phyloP scores from a whole-genome alignment of 2,888 invertebrate species.

The Dolichopus griseipennis region DNA sequence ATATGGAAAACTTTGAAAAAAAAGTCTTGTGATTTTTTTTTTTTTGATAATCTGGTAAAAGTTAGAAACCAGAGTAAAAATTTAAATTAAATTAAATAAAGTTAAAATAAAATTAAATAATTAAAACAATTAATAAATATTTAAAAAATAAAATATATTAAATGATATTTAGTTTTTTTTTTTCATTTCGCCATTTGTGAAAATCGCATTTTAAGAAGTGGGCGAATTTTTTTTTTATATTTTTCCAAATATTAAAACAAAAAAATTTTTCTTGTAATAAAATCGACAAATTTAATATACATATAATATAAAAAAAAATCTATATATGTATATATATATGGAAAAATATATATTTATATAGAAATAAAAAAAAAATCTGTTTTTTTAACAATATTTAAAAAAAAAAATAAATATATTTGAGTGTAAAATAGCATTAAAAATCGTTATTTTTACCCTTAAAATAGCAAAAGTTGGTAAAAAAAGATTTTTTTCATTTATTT shows the following conservation, averaged over 20 bases:
- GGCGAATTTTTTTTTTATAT: neutral
- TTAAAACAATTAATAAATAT: too few species aligned
- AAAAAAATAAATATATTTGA: too few species aligned
- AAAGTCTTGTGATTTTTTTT: neutral
- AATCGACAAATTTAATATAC: neutral
- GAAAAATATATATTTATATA: neutral
- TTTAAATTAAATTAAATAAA: neutral
- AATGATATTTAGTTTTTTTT: neutral
- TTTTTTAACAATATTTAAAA: too few species aligned
- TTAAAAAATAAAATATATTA: neutral
- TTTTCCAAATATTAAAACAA: too few species aligned
- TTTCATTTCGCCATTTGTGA: constrained; percentile 5
- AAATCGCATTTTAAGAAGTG: neutral
- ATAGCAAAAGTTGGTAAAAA: too few species aligned
- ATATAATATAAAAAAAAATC: neutral
- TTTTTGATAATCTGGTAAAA: too few species aligned
- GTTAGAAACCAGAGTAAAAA: neutral
- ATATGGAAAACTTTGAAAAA: too few species aligned
- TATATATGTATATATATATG: neutral
- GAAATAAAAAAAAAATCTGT: neutral
- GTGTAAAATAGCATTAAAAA: too few species aligned
- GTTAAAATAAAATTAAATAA: neutral
- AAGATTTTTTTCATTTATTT: neutral
- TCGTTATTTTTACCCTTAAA: too few species aligned
- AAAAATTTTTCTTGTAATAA: too few species aligned